Conservation (phyloP, 2,113 vertebrate genomes). For the Scytalopus superciliaris region DNA sequence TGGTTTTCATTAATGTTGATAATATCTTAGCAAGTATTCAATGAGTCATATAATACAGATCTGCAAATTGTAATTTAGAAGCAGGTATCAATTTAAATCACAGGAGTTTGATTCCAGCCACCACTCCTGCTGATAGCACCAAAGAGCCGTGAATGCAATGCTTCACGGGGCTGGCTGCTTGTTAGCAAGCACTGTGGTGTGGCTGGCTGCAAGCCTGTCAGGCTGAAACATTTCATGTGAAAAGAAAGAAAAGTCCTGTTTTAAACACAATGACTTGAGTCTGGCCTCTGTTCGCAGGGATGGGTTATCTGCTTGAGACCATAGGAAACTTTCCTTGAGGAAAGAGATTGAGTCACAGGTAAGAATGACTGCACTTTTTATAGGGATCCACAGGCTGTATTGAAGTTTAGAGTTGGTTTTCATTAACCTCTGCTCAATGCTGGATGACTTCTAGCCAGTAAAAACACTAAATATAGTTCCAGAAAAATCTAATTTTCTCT, state of each 20-base stretch:
- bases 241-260: background rate
- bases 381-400: background rate
- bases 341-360: background rate
- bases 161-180: fast-evolving
- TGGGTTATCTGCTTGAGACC: background rate
- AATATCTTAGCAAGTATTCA: background rate
- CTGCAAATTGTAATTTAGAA: background rate
- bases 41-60: background rate
- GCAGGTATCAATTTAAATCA: background rate
- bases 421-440: background rate
- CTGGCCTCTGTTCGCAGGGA: fast-evolving
- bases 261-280: background rate
- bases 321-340: background rate
- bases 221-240: background rate
- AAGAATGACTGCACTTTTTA: background rate
- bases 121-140: background rate
- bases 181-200: background rate
- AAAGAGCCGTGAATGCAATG: fast-evolving
- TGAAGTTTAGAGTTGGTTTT: background rate
- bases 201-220: background rate
- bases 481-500: constrained; percentile 5
- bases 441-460: background rate
- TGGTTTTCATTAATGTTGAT: background rate
- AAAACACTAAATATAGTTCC: background rate
- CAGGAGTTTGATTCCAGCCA: background rate